These are phyloP conservation scores for Cephus runcator DNA, from an alignment of 2,888 invertebrate genomes.

Conservation along the genomic window DNA sequence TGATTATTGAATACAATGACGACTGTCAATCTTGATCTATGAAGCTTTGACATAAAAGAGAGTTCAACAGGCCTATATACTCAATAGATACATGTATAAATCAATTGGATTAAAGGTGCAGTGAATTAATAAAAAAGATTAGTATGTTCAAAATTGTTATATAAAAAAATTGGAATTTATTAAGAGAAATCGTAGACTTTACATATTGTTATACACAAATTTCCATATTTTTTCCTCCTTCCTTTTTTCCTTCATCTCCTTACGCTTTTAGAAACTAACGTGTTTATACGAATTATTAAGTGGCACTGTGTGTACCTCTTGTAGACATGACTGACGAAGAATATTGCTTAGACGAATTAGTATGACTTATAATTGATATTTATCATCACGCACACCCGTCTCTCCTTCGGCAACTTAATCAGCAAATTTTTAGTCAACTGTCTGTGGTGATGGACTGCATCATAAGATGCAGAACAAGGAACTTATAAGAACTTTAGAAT, in stretches of 20 bases:
- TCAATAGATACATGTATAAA: neutral
- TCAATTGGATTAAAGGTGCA: neutral
- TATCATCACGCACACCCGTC: neutral
- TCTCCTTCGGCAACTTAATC: neutral
- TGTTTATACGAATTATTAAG: neutral
- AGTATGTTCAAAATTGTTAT: neutral
- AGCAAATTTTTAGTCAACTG: neutral
- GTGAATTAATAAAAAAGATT: neutral
- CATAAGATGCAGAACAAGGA: neutral
- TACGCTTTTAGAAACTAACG: neutral
- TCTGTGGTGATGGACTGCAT: neutral
- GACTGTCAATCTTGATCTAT: neutral
- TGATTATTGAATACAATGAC: neutral
- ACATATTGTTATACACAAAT: neutral
- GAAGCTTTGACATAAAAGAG: neutral
- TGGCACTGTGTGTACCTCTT: neutral
- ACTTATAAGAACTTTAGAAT: neutral
- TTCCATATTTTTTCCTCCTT: neutral
- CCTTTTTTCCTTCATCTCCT: neutral
- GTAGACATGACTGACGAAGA: neutral
- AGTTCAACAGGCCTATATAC: neutral
- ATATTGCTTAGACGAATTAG: neutral
- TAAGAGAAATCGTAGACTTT: constrained; percentile 2
- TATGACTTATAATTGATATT: neutral
- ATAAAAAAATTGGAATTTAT: constrained; percentile 24